These are phyloP conservation scores for Ectropis crepuscularia DNA, from an alignment of 2,888 invertebrate genomes.

Conservation along the genomic window DNA sequence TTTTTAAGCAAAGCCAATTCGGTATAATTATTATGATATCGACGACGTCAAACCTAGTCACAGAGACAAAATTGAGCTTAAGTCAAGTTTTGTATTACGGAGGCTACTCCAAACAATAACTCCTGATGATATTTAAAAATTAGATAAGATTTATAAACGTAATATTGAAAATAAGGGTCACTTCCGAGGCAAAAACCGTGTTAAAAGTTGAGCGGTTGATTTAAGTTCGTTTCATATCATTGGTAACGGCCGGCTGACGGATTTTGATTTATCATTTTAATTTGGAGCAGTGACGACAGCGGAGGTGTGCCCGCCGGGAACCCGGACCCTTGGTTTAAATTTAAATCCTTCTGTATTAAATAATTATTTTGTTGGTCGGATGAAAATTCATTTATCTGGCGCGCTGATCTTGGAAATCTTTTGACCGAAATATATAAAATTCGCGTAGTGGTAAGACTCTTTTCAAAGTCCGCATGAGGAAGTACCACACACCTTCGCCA, in stretches of 20 bases:
- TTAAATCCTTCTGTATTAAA: slow-evolving; percentile 69
- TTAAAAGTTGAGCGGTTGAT: slow-evolving; percentile 38
- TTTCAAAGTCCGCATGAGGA: no score
- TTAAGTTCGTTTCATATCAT: slow-evolving; percentile 40
- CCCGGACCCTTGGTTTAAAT: slow-evolving; percentile 66
- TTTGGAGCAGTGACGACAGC: slow-evolving; percentile 75
- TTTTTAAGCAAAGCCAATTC: no score
- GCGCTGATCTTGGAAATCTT: slow-evolving; percentile 12
- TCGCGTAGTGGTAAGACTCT: not conserved
- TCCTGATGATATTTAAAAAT: not conserved
- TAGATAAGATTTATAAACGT: slow-evolving; percentile 9
- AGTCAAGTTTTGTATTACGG: no score
- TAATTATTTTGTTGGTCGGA: slow-evolving; percentile 64
- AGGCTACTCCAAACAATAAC: not conserved
- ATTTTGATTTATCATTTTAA: slow-evolving; percentile 83
- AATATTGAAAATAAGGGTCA: slow-evolving; percentile 22
- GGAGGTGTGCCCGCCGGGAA: slow-evolving; percentile 63
- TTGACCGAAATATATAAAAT: not conserved
- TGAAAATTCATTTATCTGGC: slow-evolving; percentile 52
- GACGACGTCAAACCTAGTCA: no score
- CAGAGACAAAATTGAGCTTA: no score
- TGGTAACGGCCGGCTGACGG: slow-evolving; percentile 62
- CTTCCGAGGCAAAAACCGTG: slow-evolving; percentile 19
- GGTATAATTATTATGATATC: no score
- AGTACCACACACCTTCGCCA: no score